These are phyloP conservation scores for Hoplodrina ambigua DNA, from an alignment of 2,888 invertebrate species.

Conservation along the genomic window DNA sequence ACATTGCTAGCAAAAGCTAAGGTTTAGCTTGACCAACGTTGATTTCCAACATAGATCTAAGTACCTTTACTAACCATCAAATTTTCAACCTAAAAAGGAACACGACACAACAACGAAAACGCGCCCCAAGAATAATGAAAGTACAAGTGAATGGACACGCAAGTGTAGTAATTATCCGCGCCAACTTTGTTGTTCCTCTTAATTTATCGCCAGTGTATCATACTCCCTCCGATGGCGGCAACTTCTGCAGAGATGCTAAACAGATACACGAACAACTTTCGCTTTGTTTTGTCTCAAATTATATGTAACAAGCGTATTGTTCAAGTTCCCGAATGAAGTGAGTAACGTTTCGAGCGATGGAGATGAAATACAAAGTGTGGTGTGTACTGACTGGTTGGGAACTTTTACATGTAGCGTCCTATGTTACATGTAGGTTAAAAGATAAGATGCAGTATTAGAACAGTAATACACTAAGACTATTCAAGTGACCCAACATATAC, in stretches of 20 bases:
- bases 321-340: conserved; percentile 48
- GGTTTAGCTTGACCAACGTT: not conserved
- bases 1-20: too few species aligned
- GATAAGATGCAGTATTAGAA: too few species aligned
- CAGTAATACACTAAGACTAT: too few species aligned
- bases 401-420: too few species aligned
- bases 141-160: conserved; percentile 89
- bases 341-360: conserved; percentile 18
- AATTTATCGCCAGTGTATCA: conserved; percentile 81
- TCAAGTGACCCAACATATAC: too few species aligned
- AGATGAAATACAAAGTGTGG: conserved; percentile 4
- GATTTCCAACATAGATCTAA: not conserved
- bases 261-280: conserved; percentile 68
- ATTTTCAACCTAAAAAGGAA: not conserved
- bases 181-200: conserved; percentile 79
- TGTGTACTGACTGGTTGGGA: not conserved
- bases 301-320: conserved; percentile 60
- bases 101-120: conserved; percentile 71
- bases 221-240: conserved; percentile 60
- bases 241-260: conserved; percentile 68
- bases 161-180: conserved; percentile 82
- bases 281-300: conserved; percentile 59
- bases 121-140: conserved; percentile 82
- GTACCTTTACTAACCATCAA: not conserved
- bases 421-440: too few species aligned